phyloP scores from a whole-genome alignment of 2,797 vertebrate species.

The Anguilla megastoma region DNA sequence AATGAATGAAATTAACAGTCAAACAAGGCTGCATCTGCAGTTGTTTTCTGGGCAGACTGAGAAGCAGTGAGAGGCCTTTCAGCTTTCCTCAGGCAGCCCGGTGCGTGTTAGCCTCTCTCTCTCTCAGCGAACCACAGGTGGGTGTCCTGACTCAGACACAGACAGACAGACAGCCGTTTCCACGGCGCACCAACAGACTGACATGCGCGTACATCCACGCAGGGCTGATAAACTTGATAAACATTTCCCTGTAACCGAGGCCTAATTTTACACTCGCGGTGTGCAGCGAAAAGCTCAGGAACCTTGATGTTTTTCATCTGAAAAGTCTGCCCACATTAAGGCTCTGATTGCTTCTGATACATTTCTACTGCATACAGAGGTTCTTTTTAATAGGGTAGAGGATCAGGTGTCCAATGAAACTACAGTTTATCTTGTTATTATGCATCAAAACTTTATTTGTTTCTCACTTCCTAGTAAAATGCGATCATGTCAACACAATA shows the following conservation, averaged over 20 bases:
- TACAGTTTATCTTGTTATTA: neutral
- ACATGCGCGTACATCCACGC: neutral
- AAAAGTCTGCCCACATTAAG: neutral
- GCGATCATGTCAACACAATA: neutral
- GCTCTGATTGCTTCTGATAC: neutral
- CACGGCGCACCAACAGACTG: neutral
- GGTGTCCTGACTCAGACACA: conserved; percentile 49
- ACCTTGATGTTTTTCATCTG: neutral
- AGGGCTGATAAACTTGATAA: neutral
- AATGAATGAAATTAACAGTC: neutral
- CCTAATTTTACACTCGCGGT: neutral
- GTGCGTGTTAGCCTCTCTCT: neutral
- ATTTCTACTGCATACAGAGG: neutral
- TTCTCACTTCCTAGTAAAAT: neutral
- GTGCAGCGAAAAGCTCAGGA: neutral
- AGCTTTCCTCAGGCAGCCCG: neutral
- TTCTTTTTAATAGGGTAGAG: neutral
- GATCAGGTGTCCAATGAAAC: neutral
- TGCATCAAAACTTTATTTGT: neutral
- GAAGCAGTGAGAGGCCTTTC: neutral
- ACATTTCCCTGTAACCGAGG: neutral
- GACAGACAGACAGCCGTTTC: conserved; percentile 19
- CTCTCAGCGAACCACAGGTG: conserved; percentile 55
- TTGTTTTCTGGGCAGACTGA: neutral
- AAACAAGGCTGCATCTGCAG: neutral